A percentile compares a stretch with the other conserved stretches of the same genome.
These are phyloP conservation scores for Charaxes varanes DNA, from an alignment of 1,140 invertebrate genomes.

Conservation along the genomic window DNA sequence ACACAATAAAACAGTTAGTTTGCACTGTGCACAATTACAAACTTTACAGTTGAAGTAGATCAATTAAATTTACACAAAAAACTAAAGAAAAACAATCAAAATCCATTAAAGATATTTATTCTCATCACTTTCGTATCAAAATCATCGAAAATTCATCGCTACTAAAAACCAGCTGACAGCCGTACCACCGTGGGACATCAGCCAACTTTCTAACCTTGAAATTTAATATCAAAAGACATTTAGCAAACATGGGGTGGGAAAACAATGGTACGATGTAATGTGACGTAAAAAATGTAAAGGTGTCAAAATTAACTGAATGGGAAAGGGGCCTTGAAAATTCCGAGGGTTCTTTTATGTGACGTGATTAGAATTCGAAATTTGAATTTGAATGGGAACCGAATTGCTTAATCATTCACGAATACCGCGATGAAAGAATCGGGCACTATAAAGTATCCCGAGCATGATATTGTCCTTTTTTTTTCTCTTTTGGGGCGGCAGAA, in stretches of 20 bases:
- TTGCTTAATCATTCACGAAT: constrained; percentile 15
- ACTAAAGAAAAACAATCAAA: too few species aligned
- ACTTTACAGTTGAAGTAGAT: too few species aligned
- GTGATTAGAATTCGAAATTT: constrained; percentile 16
- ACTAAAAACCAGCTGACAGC: constrained; percentile 27
- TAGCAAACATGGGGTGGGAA: constrained; percentile 35
- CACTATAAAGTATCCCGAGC: constrained; percentile 1
- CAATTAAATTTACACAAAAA: too few species aligned
- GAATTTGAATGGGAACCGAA: constrained; percentile 18
- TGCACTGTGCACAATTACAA: too few species aligned
- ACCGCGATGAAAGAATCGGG: constrained; percentile 12
- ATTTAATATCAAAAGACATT: constrained; percentile 32
- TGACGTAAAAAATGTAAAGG: constrained; percentile 16
- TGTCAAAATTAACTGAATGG: constrained; percentile 20
- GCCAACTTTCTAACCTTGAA: constrained; percentile 32
- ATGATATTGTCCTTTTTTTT: constrained; percentile 8
- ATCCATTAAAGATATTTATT: too few species aligned
- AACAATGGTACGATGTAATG: constrained; percentile 18
- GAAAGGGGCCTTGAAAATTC: constrained; percentile 14
- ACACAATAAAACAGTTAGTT: too few species aligned
- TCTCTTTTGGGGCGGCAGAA: constrained; percentile 6
- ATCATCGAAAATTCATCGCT: too few species aligned
- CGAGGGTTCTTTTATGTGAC: constrained; percentile 11
- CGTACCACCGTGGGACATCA: constrained; percentile 35
- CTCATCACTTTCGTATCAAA: background rate